Base-by-base conservation (phyloP, 2,888 invertebrate genomes). In the Sicus ferrugineus region DNA sequence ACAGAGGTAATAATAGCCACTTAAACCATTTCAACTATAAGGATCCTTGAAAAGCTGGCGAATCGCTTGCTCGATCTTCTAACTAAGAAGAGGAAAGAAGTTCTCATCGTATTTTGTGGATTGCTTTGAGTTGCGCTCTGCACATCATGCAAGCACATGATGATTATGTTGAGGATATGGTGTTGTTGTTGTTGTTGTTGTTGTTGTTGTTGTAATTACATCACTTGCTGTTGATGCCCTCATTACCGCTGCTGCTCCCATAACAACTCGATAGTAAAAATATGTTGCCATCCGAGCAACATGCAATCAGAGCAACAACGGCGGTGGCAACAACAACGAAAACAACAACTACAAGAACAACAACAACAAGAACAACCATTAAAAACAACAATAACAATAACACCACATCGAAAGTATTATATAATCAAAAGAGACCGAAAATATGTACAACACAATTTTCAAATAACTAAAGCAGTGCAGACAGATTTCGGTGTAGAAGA, bases 401-500 rank as follows among this genome's bases (percentile, higher is more conserved):
- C n/a, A 16, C 2, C 28, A n/a, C 14, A 46, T 26, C 38, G 42
- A 23, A 26, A 6, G 16, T 2, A 19, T n/a, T 59, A 5, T 2
- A 42, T 63, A 11, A n/a, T n/a, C n/a, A n/a, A n/a, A 4, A 42
- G 42, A 31, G 52, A 28, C 54, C 26, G 1, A 54, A 26, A 54
- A 54, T 54, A 54, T 54, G 54, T 34, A 59, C 38, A n/a, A 52
- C 11, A 31, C 26, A 28, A 26, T 38, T 46, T 21, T 2, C 14
- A 30, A 64, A 30, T 46, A 64, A 54, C 19, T 46, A 64, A 46
- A 67, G 59, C 46, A 59, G 30, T 6, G 26, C 28, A 54, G 42
- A 23, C 54, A 52, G 52, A 65, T 54, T 52, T 38, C 65, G 31
- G 42, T n/a, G n/a, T 9, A 4, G 42, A 65, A 65, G 31, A 52